A percentile compares a stretch with the other conserved stretches of the same genome.
Evolutionary conservation across 2,888 invertebrate genomes (phyloP).

Genomic region (Tryphoninae sp.): DNA sequence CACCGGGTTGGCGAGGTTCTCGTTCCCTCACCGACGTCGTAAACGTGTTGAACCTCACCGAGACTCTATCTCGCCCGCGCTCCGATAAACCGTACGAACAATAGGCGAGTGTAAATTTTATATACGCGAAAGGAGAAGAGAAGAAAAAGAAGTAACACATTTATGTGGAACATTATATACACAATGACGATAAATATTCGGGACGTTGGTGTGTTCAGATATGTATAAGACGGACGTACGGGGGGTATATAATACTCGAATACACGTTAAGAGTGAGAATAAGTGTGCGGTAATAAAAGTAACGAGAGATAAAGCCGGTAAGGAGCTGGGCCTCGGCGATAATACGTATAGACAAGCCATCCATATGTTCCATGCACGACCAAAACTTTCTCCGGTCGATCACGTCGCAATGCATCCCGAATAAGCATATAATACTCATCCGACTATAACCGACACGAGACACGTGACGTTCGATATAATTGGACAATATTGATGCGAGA

Average conservation of each 20-base stretch:
- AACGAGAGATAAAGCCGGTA: slow-evolving; percentile 19
- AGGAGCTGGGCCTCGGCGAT: slow-evolving; percentile 9
- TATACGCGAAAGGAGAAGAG: slow-evolving; percentile 20
- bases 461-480: slow-evolving; percentile 49
- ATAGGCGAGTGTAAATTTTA: slow-evolving; percentile 45
- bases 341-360: slow-evolving; percentile 28
- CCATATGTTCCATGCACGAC: slow-evolving; percentile 42
- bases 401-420: slow-evolving; percentile 11
- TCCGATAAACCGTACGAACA: slow-evolving; percentile 44
- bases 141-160: too few relatives aligned
- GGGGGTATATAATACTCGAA: background rate
- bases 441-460: slow-evolving; percentile 44
- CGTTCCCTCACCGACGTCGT: slow-evolving; percentile 23
- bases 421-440: slow-evolving; percentile 40
- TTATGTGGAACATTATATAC: slow-evolving; percentile 27
- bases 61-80: slow-evolving; percentile 32
- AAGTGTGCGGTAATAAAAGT: slow-evolving; percentile 29
- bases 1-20: background rate
- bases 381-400: slow-evolving; percentile 54
- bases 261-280: background rate
- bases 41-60: slow-evolving; percentile 35
- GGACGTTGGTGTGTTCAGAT: slow-evolving; percentile 14
- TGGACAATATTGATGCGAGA: slow-evolving; percentile 35
- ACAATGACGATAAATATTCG: slow-evolving; percentile 50
- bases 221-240: slow-evolving; percentile 9